Base-by-base conservation (phyloP, 2,888 invertebrate species). In the Tubulanus polymorphus region DNA sequence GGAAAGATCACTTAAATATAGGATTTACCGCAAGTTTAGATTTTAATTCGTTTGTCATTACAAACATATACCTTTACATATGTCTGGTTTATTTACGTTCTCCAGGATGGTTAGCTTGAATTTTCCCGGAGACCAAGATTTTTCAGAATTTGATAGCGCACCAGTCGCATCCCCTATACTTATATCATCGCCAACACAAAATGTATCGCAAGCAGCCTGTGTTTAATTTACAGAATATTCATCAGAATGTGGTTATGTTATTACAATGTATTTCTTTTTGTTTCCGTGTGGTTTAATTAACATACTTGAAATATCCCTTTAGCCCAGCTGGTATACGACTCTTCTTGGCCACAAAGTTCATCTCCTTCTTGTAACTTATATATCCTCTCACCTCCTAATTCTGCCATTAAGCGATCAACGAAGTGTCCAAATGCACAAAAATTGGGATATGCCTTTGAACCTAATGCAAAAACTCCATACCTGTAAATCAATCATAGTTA, bases 341-440 rank as follows among this genome's bases (percentile, higher is more conserved):
- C 92, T 72, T 96, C 95, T 80, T 95, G 94, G 1, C 94, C 94
- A 73, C 92, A 92, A 85, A 95, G 88, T 81, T 95, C 95, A 77
- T 95, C 95, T 3, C 94, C 95, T 50, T 88, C 87, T 1, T 88
- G 87, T 67, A 94, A 81, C 74, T 88, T 87, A 51, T 88, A 81
- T 58, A 96, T 84, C 57, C 93, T 83, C 79, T 95, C 93, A 1
- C 93, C 94, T 0, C 94, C 94, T 48, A 95, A 83, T 78, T 93
- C 91, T 1, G 88, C 88, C 18, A 95, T 81, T 61, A 93, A 84
- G 72, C 90, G 91, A 80, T 96, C 94, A 57, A 95, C 88, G 74
- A 91, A 93, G 73, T 91, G 89, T 2, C 93, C 95, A 73, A 93
- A 95, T 54, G 93, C 91, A 80, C 93, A 93, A 78, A 94, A 96